Evolutionary conservation across 2,113 vertebrate species (phyloP).

Genomic region (Cochlearius cochlearius): DNA sequence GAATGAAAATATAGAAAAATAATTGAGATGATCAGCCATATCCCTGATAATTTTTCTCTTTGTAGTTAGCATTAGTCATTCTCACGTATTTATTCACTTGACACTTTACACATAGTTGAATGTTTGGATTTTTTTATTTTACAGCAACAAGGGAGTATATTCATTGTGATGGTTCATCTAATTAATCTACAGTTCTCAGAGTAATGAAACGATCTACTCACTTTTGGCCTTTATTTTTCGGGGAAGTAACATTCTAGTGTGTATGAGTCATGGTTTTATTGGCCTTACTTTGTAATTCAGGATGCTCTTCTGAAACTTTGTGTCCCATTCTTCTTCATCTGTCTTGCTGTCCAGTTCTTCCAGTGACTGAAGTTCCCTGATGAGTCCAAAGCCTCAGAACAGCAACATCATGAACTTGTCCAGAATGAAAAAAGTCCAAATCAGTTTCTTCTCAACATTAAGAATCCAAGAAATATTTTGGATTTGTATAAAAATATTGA

Average conservation of each 20-base stretch:
- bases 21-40: not conserved
- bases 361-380: not conserved
- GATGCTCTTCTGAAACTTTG: not conserved
- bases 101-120: rapidly evolving
- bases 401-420: not conserved
- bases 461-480: not conserved
- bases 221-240: not conserved
- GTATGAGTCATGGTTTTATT: not conserved
- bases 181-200: not conserved
- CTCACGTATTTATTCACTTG: not conserved
- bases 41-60: not conserved
- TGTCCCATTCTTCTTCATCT: not conserved
- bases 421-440: not conserved
- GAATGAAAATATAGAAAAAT: not conserved
- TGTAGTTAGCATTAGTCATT: not conserved
- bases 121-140: not conserved
- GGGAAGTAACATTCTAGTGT: not conserved
- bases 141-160: not conserved
- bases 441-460: not conserved
- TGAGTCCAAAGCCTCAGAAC: not conserved
- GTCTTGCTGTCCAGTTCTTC: not conserved
- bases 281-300: not conserved
- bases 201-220: not conserved
- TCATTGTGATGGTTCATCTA: not conserved
- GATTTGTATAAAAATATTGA: not conserved